Evolutionary conservation across 2,797 vertebrate genomes (phyloP), one percentile per base, ranked within the genome.

Genomic region (Syncerus caffer): DNA sequence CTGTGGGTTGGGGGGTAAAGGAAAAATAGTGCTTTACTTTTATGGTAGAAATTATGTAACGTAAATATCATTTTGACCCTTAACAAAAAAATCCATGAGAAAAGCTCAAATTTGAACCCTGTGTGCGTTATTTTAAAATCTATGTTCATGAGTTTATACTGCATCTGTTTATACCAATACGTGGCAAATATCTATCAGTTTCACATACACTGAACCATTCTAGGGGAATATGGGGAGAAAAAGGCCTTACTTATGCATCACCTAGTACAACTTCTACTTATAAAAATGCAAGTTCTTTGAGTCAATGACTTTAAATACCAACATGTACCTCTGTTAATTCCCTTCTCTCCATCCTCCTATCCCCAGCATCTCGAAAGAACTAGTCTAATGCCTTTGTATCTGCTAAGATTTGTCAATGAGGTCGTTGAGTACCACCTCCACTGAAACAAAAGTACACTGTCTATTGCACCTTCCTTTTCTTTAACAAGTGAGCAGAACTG

Each of bases 21-120:
- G 8, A 45, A 31, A 76, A 76, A 97, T 74, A 97, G 98, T 98
- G 96, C 97, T 98, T 98, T 97, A 96, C 92, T 98, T 98, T 98
- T 96, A 98, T 97, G 98, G 98, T 96, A 98, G 98, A 97, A 99
- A 98, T 97, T 98, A 98, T 98, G 98, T 97, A 98, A 98, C 98
- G 98, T 98, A 98, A 99, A 98, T 97, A 98, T 60, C 85, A 76
- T 95, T 97, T 97, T 97, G 98, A 92, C 97, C 98, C 97, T 97
- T 89, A 96, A 71, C 93, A 97, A 97, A 98, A 71, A 98, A 98
- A 98, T 96, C 83, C 93, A 97, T 74, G 97, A 98, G 93, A 97
- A 98, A 98, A 97, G 97, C 89, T 98, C 98, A 98, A 97, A 98
- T 97, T 96, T 97, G 98, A 98, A 95, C 93, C 97, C 89, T 34